Base-by-base conservation (phyloP, 92 coral and sea anemone species). In the Actinostola sp. region DNA sequence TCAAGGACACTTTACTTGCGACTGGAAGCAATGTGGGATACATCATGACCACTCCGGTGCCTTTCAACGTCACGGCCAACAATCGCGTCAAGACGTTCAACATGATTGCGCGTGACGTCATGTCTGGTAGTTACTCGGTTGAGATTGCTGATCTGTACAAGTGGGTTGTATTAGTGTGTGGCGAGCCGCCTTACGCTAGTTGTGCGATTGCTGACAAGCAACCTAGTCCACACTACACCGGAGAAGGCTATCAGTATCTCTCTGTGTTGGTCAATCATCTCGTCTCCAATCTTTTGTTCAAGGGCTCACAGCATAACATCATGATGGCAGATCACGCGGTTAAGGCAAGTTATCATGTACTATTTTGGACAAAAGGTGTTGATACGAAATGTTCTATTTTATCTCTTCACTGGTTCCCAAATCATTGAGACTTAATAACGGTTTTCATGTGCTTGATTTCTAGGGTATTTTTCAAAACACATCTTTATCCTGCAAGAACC, bases 11-110 rank as follows among this genome's bases (percentile, higher is more conserved):
- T 1, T 77, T 92, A 50, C 63, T 77, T 17, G 73, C 55, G 19
- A 82, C 89, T 25, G 97, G 89, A 1, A 76, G 87, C 29, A 65
- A 67, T 51, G 57, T 92, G 7, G 95, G 84, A 11, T 92, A 85
- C 58, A 83, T 81, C 1, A 73, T 85, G 11, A 84, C 92, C 8
- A 92, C 97, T 1, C 97, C 97, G 15, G 83, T 92, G 8, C 97
- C 97, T 10, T 92, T 55, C 41, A 75, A 57, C 51, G 21, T n/a
- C 16, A 55, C 63, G 7, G n/a, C 59, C 10, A 86, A 92, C 70
- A 36, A 86, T 36, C 73, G 66, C 33, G 85, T 92, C 4, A 49
- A 72, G 53, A 44, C 77, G 55, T 89, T 89, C 82, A 92, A 92
- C 83, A 70, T 57, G 38, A 84, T 82, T 26, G 97, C 91, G 1